Conservation (phyloP, 2,797 vertebrate species). For the Dendrocincla fuliginosa region DNA sequence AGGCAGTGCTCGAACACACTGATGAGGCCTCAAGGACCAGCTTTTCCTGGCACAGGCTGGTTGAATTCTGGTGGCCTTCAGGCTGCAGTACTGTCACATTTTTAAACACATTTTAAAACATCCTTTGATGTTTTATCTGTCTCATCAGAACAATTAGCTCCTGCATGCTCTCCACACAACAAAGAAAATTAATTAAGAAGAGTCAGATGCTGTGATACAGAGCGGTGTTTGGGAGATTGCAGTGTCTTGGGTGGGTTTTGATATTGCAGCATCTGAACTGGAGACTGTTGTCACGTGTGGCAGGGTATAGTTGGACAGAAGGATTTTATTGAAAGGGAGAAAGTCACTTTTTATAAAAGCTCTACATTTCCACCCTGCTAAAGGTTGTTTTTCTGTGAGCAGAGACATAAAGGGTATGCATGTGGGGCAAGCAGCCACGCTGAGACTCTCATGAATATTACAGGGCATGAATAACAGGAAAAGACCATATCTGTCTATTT, state of each 20-base stretch:
- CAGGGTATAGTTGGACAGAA: not conserved
- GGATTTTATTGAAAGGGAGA: not conserved
- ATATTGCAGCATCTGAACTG: not conserved
- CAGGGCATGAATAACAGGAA: not conserved
- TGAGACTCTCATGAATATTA: not conserved
- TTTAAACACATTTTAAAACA: constrained; percentile 15
- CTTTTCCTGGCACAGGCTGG: not conserved
- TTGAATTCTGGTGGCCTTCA: not conserved
- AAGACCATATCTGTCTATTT: not conserved
- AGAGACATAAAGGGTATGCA: not conserved
- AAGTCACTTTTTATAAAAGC: not conserved
- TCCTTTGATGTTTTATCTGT: constrained; percentile 39
- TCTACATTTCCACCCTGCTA: not conserved
- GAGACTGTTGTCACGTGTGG: not conserved
- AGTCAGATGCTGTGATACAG: constrained; percentile 38
- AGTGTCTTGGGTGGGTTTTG: not conserved
- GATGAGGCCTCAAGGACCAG: not conserved
- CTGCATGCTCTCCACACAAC: constrained; percentile 12
- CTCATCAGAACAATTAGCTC: constrained; percentile 69
- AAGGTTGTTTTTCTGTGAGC: not conserved
- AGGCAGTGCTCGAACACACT: not conserved
- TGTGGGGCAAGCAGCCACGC: not conserved
- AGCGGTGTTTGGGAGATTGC: not conserved
- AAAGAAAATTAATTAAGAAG: constrained; percentile 69
- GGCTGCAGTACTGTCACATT: not conserved